A percentile compares a stretch with the other conserved stretches of the same genome.
Conservation (phyloP, 2,888 invertebrate species). For the Cephalotes varians region DNA sequence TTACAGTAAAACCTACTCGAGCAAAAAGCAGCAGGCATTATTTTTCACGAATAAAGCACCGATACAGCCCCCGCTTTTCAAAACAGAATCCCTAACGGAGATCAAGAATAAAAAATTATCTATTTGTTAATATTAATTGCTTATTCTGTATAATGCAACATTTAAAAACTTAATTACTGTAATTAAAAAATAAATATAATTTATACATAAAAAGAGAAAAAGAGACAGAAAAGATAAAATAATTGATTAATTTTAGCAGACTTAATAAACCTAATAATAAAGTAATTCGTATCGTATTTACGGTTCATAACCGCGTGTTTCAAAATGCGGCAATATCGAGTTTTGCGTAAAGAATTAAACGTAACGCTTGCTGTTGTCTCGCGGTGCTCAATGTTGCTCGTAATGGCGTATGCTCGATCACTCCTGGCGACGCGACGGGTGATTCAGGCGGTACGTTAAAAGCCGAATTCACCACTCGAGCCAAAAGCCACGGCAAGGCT, state of each 20-base stretch:
- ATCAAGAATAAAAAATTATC: conserved; percentile 2
- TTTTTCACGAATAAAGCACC: conserved; percentile 25
- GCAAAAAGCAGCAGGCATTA: conserved; percentile 23
- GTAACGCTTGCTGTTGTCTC: conserved; percentile 12
- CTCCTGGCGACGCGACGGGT: conserved; percentile 8
- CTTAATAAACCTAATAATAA: background rate
- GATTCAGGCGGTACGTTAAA: conserved; percentile 52
- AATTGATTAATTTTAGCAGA: background rate
- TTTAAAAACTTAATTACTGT: background rate
- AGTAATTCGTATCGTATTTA: background rate
- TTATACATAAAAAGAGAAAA: too few relatives aligned
- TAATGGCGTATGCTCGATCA: conserved; percentile 40
- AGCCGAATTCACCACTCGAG: conserved; percentile 54
- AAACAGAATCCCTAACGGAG: conserved; percentile 5
- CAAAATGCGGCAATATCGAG: background rate
- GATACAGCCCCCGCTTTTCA: conserved; percentile 2
- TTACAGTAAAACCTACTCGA: conserved; percentile 14
- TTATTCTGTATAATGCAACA: background rate
- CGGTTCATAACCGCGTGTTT: background rate
- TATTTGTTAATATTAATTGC: conserved; percentile 11
- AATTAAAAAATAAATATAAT: background rate
- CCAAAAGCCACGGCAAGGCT: conserved; percentile 53
- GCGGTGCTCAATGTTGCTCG: background rate
- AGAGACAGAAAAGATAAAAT: background rate
- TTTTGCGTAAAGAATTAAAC: background rate